Conservation (phyloP, 2,797 vertebrate genomes). For the Pseudotriccus pelzelni region DNA sequence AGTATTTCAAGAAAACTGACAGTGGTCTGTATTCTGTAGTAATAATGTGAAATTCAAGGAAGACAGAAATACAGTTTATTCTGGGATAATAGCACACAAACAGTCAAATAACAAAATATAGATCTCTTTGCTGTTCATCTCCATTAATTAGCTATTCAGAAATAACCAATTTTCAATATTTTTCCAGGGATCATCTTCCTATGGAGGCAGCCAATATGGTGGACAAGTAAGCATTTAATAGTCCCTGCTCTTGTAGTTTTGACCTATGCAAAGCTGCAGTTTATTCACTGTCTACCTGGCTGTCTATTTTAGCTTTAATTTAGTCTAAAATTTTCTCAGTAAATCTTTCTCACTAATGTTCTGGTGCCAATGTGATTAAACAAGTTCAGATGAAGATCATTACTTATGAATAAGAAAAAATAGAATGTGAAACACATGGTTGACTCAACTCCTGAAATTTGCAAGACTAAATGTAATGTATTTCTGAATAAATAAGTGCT, state of each 20-base stretch:
- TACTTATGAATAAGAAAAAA: background rate
- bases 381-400: background rate
- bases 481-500: background rate
- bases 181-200: slow-evolving; percentile 46
- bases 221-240: slow-evolving; percentile 47
- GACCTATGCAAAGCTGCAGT: background rate
- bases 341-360: background rate
- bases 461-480: background rate
- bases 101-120: background rate
- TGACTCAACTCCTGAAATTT: background rate
- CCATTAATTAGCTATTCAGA: background rate
- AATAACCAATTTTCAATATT: background rate
- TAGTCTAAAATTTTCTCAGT: background rate
- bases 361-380: background rate
- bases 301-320: background rate
- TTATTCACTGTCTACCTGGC: background rate
- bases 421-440: background rate
- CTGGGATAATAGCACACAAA: background rate
- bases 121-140: background rate
- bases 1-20: background rate
- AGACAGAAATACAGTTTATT: background rate
- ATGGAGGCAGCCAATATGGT: slow-evolving; percentile 34
- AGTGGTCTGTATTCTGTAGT: background rate
- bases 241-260: background rate
- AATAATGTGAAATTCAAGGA: background rate